Percentiles rank a stretch among this genome's conserved stretches.
Evolutionary conservation across 2,113 vertebrate species (phyloP).

Genomic region (Pundamilia nyererei): DNA sequence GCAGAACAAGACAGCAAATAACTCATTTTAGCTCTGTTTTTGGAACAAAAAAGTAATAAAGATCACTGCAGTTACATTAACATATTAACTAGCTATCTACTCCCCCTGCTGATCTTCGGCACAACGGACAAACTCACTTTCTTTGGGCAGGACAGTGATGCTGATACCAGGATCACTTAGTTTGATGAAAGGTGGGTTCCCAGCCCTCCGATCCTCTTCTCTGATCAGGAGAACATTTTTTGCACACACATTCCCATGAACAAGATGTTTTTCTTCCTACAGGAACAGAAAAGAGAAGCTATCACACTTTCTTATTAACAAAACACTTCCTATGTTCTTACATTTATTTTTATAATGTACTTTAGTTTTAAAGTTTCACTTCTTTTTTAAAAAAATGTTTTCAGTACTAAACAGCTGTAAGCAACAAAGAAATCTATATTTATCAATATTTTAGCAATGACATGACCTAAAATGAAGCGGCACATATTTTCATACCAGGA

Average conservation of each 20-base stretch:
- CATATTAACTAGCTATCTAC: background rate
- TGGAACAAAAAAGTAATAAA: background rate
- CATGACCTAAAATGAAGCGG: background rate
- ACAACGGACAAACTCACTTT: constrained; percentile 75
- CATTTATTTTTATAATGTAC: background rate
- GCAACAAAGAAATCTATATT: background rate
- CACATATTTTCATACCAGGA: constrained; percentile 77
- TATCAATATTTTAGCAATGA: background rate
- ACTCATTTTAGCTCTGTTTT: background rate
- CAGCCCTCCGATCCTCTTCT: constrained; percentile 86
- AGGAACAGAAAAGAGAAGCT: background rate
- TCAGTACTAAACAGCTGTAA: background rate
- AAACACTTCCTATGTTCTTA: background rate
- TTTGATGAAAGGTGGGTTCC: constrained; percentile 93
- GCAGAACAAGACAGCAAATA: background rate
- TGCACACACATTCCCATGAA: constrained; percentile 92
- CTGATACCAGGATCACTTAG: constrained; percentile 93
- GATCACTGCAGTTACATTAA: background rate
- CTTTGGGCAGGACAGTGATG: constrained; percentile 87
- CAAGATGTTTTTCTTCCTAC: constrained; percentile 89
- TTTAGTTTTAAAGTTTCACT: background rate
- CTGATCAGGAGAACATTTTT: constrained; percentile 93
- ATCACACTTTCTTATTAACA: background rate
- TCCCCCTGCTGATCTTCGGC: background rate
- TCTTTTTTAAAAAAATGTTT: background rate